These are phyloP conservation scores for Plutomurus gul DNA, from an alignment of 1,140 invertebrate species.

Conservation along the genomic window DNA sequence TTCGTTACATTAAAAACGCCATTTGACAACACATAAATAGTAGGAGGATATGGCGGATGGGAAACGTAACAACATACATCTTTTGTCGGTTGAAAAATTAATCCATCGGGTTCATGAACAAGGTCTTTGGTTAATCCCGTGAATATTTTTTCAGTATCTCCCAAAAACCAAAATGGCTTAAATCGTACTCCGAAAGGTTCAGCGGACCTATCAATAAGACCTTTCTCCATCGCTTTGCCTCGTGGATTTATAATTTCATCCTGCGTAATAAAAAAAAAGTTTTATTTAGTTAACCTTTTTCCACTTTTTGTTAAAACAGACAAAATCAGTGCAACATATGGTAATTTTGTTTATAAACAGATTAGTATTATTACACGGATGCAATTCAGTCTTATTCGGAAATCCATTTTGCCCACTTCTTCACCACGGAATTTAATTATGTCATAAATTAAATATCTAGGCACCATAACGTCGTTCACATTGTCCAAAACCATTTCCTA, in stretches of 20 bases:
- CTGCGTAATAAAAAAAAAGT: constrained; percentile 48
- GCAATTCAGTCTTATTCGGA: constrained; percentile 73
- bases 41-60: not conserved
- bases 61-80: constrained; percentile 62
- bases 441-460: constrained; percentile 94
- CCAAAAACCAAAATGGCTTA: constrained; percentile 90
- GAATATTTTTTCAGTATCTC: constrained; percentile 56
- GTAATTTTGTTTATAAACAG: not conserved
- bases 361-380: constrained; percentile 75
- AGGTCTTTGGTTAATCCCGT: constrained; percentile 75
- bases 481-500: constrained; percentile 94
- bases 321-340: not conserved
- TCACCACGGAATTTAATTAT: constrained; percentile 81
- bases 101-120: constrained; percentile 93
- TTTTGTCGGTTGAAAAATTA: constrained; percentile 93
- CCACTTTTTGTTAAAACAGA: no score
- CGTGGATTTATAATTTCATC: constrained; percentile 72
- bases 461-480: constrained; percentile 71
- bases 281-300: not conserved
- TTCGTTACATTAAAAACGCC: not conserved
- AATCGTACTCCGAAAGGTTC: constrained; percentile 87
- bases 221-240: constrained; percentile 72
- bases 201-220: constrained; percentile 70
- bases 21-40: not conserved
- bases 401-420: constrained; percentile 75